These are phyloP conservation scores for Panthera uncia DNA, from an alignment of 2,113 vertebrate species.

Conservation along the genomic window DNA sequence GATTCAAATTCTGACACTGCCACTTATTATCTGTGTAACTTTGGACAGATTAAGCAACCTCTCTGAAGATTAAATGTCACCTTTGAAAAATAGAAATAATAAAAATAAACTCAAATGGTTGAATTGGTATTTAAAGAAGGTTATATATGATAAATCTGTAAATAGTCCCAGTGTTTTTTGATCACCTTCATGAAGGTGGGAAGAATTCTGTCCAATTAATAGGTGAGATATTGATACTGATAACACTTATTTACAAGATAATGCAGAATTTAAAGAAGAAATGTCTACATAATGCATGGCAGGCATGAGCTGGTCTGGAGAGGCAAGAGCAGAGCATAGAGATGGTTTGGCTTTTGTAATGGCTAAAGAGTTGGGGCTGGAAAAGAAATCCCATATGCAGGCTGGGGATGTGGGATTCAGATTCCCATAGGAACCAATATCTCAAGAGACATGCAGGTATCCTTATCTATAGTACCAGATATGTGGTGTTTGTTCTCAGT, in stretches of 20 bases:
- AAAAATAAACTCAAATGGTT: not conserved
- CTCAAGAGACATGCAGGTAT: not conserved
- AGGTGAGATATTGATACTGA: not conserved
- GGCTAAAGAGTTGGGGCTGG: not conserved
- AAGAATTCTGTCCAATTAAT: not conserved
- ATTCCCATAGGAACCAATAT: not conserved
- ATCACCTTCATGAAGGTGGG: not conserved
- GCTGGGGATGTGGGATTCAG: not conserved
- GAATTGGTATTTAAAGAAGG: not conserved
- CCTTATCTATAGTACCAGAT: not conserved
- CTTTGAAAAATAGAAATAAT: not conserved
- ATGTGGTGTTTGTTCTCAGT: not conserved
- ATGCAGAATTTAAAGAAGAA: not conserved
- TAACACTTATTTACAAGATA: not conserved
- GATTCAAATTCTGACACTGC: not conserved
- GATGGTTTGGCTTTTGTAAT: not conserved
- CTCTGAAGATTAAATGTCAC: not conserved
- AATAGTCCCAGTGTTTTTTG: not conserved
- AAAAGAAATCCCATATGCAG: not conserved
- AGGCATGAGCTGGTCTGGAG: not conserved
- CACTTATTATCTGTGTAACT: not conserved
- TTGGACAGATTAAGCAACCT: not conserved
- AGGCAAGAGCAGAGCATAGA: not conserved
- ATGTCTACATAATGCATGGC: not conserved
- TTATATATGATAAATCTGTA: not conserved